Percentiles rank a stretch among this genome's conserved stretches.
Conservation (phyloP, 2,113 vertebrate species). For the Myrmophylax atrothorax region DNA sequence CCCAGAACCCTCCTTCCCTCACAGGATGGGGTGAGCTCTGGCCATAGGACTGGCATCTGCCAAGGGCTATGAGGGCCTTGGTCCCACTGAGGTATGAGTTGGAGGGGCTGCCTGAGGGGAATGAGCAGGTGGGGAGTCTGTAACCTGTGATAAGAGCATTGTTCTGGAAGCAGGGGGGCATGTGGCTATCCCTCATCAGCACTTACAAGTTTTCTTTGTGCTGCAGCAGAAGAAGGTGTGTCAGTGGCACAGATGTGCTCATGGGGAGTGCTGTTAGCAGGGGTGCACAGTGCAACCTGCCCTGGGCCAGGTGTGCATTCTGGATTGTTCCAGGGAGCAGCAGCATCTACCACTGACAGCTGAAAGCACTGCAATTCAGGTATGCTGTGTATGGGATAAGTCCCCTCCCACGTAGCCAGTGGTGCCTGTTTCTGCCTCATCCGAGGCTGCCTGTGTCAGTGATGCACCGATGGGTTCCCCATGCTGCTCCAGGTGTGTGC, state of each 20-base stretch:
- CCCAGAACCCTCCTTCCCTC: fast-evolving
- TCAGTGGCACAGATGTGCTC: not conserved
- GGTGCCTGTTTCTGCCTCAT: not conserved
- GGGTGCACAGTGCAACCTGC: not conserved
- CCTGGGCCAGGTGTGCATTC: fast-evolving
- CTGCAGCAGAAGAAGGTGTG: not conserved
- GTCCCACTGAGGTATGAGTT: not conserved
- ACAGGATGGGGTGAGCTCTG: not conserved
- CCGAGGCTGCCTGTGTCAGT: not conserved
- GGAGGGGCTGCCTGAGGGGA: not conserved
- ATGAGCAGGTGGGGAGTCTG: not conserved
- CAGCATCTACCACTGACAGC: not conserved
- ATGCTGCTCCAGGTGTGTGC: not conserved
- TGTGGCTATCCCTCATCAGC: not conserved
- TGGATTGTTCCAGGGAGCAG: not conserved
- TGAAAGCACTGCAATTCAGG: fast-evolving
- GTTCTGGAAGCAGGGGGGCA: not conserved
- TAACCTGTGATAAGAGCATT: not conserved
- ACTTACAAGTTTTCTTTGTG: not conserved
- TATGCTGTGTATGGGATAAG: fast-evolving
- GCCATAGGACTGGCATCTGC: not conserved
- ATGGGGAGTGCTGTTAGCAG: fast-evolving
- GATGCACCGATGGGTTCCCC: not conserved
- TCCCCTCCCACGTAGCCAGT: fast-evolving
- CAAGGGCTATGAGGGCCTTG: not conserved